A percentile compares a stretch with the other conserved stretches of the same genome.
phyloP scores from a whole-genome alignment of 2,888 invertebrate genomes.

The Eubasilissa splendida region DNA sequence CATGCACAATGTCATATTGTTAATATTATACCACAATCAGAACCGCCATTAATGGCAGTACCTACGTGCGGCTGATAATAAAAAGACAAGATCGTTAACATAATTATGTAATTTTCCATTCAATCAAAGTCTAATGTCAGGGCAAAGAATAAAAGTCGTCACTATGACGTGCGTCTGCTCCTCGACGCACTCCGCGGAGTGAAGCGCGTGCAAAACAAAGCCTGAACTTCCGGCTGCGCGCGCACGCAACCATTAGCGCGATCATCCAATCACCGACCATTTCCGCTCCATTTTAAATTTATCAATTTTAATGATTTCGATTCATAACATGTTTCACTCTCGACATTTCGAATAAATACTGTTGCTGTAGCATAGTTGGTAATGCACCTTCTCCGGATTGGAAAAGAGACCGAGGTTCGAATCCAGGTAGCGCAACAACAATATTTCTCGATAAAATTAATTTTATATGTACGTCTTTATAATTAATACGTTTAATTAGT shows the following conservation, averaged over 20 bases:
- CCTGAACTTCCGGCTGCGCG: constrained; percentile 42
- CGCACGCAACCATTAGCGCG: constrained; percentile 45
- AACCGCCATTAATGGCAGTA: too few species aligned
- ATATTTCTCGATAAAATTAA: too few species aligned
- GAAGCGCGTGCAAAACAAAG: constrained; percentile 48
- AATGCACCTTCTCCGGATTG: too few species aligned
- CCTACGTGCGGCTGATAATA: too few species aligned
- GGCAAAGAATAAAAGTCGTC: not conserved
- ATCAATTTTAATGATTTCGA: not conserved
- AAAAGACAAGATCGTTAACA: not conserved
- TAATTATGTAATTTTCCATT: constrained; percentile 13
- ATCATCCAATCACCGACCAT: constrained; percentile 40
- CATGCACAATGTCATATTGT: too few species aligned
- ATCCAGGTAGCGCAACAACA: too few species aligned
- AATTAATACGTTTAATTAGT: too few species aligned
- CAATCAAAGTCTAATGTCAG: constrained; percentile 2
- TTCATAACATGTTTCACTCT: not conserved
- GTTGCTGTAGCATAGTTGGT: too few species aligned
- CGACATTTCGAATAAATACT: not conserved
- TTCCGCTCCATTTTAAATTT: constrained; percentile 47
- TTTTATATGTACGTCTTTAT: too few species aligned
- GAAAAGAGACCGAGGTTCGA: too few species aligned
- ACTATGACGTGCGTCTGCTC: constrained; percentile 36
- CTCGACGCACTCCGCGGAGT: constrained; percentile 13
- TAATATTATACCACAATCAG: too few species aligned